Base-by-base conservation (phyloP, 2,888 invertebrate genomes). In the Morpho helenor region DNA sequence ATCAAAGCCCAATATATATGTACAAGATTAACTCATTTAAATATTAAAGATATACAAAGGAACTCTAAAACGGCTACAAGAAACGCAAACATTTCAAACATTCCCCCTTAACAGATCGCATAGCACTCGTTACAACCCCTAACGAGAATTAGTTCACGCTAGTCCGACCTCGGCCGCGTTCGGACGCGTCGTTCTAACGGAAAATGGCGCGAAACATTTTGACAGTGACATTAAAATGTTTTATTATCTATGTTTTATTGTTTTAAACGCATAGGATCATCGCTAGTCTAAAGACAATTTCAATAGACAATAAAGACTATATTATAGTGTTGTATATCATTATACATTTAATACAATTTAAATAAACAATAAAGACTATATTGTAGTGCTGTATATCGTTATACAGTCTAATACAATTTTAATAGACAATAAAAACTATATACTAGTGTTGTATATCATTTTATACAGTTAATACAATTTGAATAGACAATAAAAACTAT, bases 81-180 rank as follows among this genome's bases (percentile, higher is more conserved):
- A 41, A 59, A 56, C 57, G 57, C 55, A 41, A 60, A 44, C 55
- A 52, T 59, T 64, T 60, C 57, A 51, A 55, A 59, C 64, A 52
- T 61, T 65, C 59, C 61, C 61, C 62, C 59, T 62, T 62, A 62
- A 67, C 65, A 64, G 61, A 62, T 66, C 58, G 62, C 79, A 79
- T 79, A 76, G 78, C 79, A 84, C 82, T 82, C 79, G 70, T 82
- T 75, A 76, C 74, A 77, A 76, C 83, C 82, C 82, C 78, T 80
- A 77, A 82, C 78, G 62, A 64, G 63, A 67, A 79, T 77, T 74
- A 74, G 77, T 76, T 73, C 78, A 68, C 69, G 75, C 74, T 77
- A 84, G 86, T 87, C 70, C 70, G 76, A 77, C 79, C 72, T 79
- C 74, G 82, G 78, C 72, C 80, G 79, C 61, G 67, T 76, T 66